Conservation (phyloP, 2,888 invertebrate species). For the Celastrina argiolus region DNA sequence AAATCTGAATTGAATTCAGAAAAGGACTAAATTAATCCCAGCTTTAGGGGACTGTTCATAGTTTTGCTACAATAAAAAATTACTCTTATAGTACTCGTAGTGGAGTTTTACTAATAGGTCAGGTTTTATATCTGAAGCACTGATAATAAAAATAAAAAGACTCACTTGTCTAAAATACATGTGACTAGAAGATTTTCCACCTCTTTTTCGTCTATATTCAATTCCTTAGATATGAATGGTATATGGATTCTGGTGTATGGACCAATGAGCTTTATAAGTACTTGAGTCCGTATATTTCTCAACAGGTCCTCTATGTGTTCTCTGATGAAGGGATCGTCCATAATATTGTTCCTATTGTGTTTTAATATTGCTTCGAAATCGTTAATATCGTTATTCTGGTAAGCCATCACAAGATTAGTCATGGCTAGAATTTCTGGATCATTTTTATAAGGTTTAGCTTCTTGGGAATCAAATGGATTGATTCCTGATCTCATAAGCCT, state of each 20-base stretch:
- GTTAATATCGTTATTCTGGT: constrained; percentile 98
- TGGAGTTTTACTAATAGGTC: background rate
- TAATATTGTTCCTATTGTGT: constrained; percentile 93
- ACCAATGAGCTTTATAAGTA: constrained; percentile 96
- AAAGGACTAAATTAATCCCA: no score
- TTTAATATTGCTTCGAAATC: constrained; percentile 98
- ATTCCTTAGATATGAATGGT: constrained; percentile 96
- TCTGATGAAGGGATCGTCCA: constrained; percentile 99
- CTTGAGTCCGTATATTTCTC: constrained; percentile 97
- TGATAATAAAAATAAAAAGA: constrained; percentile 34
- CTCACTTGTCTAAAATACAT: constrained; percentile 97
- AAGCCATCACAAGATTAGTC: constrained; percentile 98
- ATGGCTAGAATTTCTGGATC: constrained; percentile 99
- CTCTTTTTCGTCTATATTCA: constrained; percentile 95
- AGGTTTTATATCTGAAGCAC: background rate
- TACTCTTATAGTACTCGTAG: no score
- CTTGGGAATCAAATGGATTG: constrained; percentile 99
- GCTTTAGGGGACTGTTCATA: no score
- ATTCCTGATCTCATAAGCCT: constrained; percentile 99
- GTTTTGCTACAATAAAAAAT: no score
- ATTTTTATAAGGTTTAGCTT: constrained; percentile 99
- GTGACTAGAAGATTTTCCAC: constrained; percentile 98
- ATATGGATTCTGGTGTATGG: constrained; percentile 99
- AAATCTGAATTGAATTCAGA: no score
- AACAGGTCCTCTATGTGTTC: constrained; percentile 99